phyloP scores from a whole-genome alignment of 1,140 invertebrate genomes.

The Melitaea cinxia region DNA sequence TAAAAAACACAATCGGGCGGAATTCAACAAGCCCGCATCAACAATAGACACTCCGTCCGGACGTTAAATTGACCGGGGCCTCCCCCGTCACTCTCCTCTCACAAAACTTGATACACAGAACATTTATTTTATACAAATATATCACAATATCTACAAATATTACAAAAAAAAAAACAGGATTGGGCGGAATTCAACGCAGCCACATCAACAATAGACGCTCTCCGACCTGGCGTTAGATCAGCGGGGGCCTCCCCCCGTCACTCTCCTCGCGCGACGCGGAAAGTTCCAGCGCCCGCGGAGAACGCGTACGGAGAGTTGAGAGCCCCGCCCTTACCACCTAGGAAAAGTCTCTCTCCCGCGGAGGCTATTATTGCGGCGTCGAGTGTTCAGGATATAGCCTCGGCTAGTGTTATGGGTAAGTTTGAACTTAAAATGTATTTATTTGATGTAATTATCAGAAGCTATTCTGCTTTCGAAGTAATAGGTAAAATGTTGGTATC shows the following conservation, averaged over 20 bases:
- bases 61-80: too few species aligned
- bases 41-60: too few species aligned
- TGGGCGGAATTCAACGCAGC: conserved; percentile 84
- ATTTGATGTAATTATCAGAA: too few species aligned
- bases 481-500: too few species aligned
- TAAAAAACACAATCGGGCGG: too few species aligned
- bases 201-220: conserved; percentile 82
- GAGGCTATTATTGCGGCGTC: conserved; percentile 60
- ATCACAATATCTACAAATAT: neutral
- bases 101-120: too few species aligned
- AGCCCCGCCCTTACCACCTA: conserved; percentile 73
- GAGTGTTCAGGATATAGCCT: conserved; percentile 66
- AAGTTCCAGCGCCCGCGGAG: conserved; percentile 52
- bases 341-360: conserved; percentile 73
- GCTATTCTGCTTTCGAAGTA: too few species aligned
- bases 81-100: too few species aligned
- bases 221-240: conserved; percentile 67
- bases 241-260: conserved; percentile 66
- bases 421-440: too few species aligned
- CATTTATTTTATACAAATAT: too few species aligned
- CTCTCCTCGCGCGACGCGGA: conserved; percentile 61
- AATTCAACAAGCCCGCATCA: too few species aligned
- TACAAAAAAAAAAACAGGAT: conserved; percentile 62
- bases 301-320: conserved; percentile 77
- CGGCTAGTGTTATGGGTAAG: conserved; percentile 51